These are phyloP conservation scores for Ploceus nigricollis DNA, from an alignment of 2,113 vertebrate species.

Conservation along the genomic window DNA sequence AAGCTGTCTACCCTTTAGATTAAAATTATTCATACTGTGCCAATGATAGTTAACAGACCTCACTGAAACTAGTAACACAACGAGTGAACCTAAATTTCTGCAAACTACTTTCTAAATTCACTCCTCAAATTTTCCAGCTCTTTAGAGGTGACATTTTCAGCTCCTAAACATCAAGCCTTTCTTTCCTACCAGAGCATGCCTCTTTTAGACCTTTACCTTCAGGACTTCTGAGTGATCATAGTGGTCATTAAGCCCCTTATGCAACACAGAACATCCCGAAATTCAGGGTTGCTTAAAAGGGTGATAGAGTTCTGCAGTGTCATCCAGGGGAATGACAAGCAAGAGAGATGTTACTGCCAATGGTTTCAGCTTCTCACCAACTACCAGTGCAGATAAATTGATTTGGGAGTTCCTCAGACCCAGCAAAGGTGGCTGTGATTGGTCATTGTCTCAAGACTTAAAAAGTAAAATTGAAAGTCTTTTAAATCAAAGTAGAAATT, in stretches of 20 bases:
- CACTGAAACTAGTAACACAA: background rate
- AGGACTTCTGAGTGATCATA: background rate
- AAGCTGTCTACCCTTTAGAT: background rate
- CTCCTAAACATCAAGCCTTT: background rate
- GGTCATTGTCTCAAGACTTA: background rate
- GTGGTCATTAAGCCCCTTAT: background rate
- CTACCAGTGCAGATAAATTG: accelerated
- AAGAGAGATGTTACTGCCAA: background rate
- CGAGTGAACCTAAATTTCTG: background rate
- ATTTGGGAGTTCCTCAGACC: background rate
- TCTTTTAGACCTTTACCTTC: background rate
- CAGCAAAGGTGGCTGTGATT: accelerated
- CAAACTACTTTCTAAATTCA: background rate
- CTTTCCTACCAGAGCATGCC: background rate
- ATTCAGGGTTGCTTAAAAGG: background rate
- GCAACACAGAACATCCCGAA: background rate
- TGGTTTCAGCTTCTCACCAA: background rate
- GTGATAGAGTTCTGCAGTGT: background rate
- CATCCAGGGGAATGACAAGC: background rate
- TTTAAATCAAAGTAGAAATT: background rate
- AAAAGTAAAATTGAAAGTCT: background rate
- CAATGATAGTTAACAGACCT: background rate
- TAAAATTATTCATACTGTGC: background rate
- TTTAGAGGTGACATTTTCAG: background rate
- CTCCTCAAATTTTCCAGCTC: background rate